Evolutionary conservation across 2,113 vertebrate genomes (phyloP).

Genomic region (Hylia prasina): DNA sequence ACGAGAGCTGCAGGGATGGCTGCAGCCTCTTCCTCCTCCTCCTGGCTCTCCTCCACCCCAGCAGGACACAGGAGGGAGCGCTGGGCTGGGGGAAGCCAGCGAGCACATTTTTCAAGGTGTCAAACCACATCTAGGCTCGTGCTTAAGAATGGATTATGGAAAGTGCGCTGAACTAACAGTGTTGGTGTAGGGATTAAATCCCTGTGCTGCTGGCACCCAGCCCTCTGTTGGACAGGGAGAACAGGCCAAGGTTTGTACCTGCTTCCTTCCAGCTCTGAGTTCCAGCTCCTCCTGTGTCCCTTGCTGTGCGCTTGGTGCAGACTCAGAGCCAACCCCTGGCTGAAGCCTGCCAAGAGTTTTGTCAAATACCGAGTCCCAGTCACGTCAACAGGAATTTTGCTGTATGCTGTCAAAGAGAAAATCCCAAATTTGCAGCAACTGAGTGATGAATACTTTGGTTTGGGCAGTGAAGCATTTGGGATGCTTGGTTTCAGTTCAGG

Average conservation of each 20-base stretch:
- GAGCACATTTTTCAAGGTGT: constrained; percentile 15
- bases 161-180: not conserved
- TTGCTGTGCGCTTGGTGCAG: not conserved
- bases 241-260: not conserved
- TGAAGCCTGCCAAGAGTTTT: not conserved
- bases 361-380: not conserved
- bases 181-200: not conserved
- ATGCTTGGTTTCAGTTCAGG: not conserved
- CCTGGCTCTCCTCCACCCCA: not conserved
- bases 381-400: not conserved
- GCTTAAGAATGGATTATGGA: not conserved
- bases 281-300: not conserved
- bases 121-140: not conserved
- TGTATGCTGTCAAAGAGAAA: not conserved
- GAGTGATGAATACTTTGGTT: not conserved
- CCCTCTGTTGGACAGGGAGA: not conserved
- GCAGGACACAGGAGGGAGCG: not conserved
- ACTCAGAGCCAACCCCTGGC: not conserved
- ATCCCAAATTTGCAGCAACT: not conserved
- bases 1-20: not conserved
- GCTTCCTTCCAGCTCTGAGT: not conserved
- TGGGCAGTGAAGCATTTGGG: not conserved
- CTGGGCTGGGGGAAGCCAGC: not conserved
- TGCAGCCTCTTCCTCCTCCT: not conserved
- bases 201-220: not conserved